Evolutionary conservation across 2,888 invertebrate species (phyloP), one percentile per base, ranked within the genome.

Genomic region (Monochamus alternatus): DNA sequence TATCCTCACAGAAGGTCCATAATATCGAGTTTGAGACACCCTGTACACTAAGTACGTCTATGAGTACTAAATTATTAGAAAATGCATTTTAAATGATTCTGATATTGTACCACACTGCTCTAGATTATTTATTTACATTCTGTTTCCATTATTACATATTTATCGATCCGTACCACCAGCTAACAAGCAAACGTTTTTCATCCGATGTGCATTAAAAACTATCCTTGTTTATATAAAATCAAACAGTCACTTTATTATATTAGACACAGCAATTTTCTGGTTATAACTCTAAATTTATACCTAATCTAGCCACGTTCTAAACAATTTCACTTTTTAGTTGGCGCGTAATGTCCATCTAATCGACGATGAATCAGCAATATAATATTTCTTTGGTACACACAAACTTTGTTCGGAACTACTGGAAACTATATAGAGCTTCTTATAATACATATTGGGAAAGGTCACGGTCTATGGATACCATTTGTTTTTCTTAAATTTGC

Each of bases 261-360:
- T 67, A 67, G 67, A 31, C 47, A 55, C 38, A 52, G 67, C 32
- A 32, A 52, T 67, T 67, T 67, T 67, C 67, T 67, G 67, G 67
- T 22, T 31, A 38, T 30, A 14, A 55, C 38, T 55, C 32, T 38
- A 3, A n/a, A 32, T 67, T 67, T 51, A 67, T 55, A n/a, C 51
- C 55, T 67, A 67, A 67, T 67, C 22, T 30, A 67, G 30, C 38
- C 67, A 67, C 12, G 31, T 31, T 14, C 32, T 14, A 14, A 12
- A 55, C 30, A 55, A 52, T 47, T 67, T 55, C 30, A 60, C 60
- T 32, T 60, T 60, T 38, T 31, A 60, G 31, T 60, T 60, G 9
- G n/a, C 60, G 60, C 14, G 8, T 66, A 51, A 67, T 67, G 32
- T 38, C 55, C 67, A 67, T 51, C 51, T 67, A 67, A 67, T 67